phyloP scores from a whole-genome alignment of 2,888 invertebrate genomes.

The Synergus umbraculus region DNA sequence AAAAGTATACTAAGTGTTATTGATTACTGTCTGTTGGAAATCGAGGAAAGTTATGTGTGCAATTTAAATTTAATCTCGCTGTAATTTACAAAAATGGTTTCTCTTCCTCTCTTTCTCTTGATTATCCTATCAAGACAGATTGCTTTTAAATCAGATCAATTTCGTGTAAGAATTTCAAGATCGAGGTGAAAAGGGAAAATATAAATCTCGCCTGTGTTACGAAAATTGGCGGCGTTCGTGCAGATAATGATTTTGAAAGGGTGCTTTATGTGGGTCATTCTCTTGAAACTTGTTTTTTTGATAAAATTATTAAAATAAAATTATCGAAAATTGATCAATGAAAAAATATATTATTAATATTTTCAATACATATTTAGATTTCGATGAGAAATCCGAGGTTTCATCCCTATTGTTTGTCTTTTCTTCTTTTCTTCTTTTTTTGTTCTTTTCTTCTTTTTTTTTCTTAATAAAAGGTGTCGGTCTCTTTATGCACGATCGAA shows the following conservation, averaged over 20 bases:
- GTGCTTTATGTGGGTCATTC: constrained; percentile 13
- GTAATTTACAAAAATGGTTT: constrained; percentile 27
- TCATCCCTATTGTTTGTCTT: background rate
- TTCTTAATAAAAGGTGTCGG: background rate
- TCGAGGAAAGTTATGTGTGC: background rate
- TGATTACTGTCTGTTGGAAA: background rate
- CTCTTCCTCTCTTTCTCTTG: no score
- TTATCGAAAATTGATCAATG: background rate
- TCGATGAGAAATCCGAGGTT: background rate
- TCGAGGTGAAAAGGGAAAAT: constrained; percentile 7
- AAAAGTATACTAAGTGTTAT: no score
- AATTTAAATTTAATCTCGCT: constrained; percentile 7
- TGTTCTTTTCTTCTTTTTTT: background rate
- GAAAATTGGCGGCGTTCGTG: constrained; percentile 14
- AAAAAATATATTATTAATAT: background rate
- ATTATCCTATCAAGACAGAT: constrained; percentile 22
- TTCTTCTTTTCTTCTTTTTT: background rate
- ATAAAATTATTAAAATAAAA: background rate
- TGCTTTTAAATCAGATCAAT: constrained; percentile 18
- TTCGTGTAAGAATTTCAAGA: constrained; percentile 15
- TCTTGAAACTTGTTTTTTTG: background rate
- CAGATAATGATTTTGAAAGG: constrained; percentile 21
- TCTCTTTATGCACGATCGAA: constrained; percentile 1
- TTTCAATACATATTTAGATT: background rate
- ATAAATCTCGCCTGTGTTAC: constrained; percentile 3